Evolutionary conservation across 2,888 invertebrate genomes (phyloP).

Genomic region (Galeruca laticollis): DNA sequence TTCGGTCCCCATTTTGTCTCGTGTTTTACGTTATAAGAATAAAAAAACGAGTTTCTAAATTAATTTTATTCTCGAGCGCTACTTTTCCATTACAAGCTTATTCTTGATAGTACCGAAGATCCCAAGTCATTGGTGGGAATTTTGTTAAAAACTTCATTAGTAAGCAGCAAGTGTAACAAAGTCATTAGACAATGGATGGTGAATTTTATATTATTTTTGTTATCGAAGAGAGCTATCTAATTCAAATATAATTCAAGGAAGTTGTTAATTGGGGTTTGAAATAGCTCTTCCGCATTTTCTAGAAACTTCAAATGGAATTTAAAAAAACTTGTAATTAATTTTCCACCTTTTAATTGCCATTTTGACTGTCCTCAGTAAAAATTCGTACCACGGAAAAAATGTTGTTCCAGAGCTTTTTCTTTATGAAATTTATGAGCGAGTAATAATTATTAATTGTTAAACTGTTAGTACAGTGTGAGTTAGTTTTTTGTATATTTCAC

Average conservation of each 20-base stretch:
- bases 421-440: too few species aligned
- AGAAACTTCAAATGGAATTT: neutral
- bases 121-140: neutral
- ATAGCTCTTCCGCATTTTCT: neutral
- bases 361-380: neutral
- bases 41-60: neutral
- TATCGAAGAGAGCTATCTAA: neutral
- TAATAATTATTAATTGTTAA: too few species aligned
- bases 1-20: neutral
- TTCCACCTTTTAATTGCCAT: neutral
- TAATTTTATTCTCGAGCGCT: neutral
- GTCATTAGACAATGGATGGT: neutral
- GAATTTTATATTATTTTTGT: constrained; percentile 3
- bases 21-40: neutral
- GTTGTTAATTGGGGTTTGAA: neutral
- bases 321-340: neutral
- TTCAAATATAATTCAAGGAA: neutral
- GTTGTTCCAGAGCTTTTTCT: too few species aligned
- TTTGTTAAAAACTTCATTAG: constrained; percentile 3
- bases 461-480: too few species aligned
- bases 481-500: too few species aligned
- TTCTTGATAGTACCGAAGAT: constrained; percentile 5
- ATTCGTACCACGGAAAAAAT: too few species aligned
- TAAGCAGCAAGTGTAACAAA: constrained; percentile 4
- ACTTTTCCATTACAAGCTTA: neutral